Evolutionary conservation across 92 coral and sea anemone genomes (phyloP).

Genomic region (Porites divaricata): DNA sequence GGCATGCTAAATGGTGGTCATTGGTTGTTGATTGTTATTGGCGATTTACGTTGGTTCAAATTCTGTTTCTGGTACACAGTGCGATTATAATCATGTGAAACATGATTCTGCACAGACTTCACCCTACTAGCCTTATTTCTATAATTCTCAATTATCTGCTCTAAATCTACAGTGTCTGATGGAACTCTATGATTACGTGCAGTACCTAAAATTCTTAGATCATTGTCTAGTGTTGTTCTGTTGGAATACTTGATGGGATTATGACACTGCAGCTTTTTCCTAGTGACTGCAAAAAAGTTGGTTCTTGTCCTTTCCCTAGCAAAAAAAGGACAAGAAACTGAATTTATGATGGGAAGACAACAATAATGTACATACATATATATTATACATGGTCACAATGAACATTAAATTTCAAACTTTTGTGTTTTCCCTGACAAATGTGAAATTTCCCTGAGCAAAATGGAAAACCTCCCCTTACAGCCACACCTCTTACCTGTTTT

Average conservation of each 20-base stretch:
- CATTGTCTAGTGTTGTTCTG: slow-evolving; percentile 58
- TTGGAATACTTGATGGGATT: slow-evolving; percentile 64
- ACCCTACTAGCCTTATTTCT: slow-evolving; percentile 47
- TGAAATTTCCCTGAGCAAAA: slow-evolving; percentile 3
- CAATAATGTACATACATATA: slow-evolving; percentile 9
- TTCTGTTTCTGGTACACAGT: slow-evolving; percentile 29
- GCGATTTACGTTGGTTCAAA: slow-evolving; percentile 39
- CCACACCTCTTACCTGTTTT: slow-evolving; percentile 3
- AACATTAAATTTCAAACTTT: neutral
- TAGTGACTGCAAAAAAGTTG: slow-evolving; percentile 51
- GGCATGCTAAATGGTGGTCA: neutral
- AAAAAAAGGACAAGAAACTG: slow-evolving; percentile 25
- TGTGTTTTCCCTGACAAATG: neutral
- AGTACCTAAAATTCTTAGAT: slow-evolving; percentile 53
- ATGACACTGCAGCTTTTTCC: slow-evolving; percentile 47
- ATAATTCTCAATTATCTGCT: slow-evolving; percentile 49
- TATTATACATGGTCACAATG: neutral
- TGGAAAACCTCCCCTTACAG: slow-evolving; percentile 3
- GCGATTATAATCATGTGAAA: neutral
- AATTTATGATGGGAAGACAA: slow-evolving; percentile 1
- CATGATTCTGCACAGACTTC: slow-evolving; percentile 26
- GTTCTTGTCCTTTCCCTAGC: slow-evolving; percentile 54
- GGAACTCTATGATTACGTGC: slow-evolving; percentile 58
- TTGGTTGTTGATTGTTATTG: slow-evolving; percentile 26
- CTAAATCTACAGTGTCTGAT: slow-evolving; percentile 50